Conservation (phyloP, 2,888 invertebrate genomes). For the Silvanus unidentatus region DNA sequence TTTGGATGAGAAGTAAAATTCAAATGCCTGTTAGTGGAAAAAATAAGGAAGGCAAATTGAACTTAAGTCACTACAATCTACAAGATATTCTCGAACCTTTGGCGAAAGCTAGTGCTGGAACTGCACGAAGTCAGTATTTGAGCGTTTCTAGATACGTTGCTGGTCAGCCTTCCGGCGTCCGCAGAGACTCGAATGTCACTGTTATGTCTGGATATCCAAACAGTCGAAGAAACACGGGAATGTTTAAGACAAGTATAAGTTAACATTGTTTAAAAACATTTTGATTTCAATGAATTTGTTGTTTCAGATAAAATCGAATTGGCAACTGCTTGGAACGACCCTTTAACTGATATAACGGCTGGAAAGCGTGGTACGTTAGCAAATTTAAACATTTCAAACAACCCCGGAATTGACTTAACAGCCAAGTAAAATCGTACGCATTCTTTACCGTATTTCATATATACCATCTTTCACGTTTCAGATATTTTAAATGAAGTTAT, state of each 20-base stretch:
- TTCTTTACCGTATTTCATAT: not conserved
- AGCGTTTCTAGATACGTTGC: slow-evolving; percentile 75
- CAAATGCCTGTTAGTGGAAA: slow-evolving; percentile 27
- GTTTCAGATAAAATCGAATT: slow-evolving; percentile 29
- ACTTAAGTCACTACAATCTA: slow-evolving; percentile 48
- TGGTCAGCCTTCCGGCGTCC: slow-evolving; percentile 47
- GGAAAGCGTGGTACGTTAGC: slow-evolving; percentile 31
- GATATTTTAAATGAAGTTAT: slow-evolving; percentile 23
- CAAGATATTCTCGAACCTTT: slow-evolving; percentile 44
- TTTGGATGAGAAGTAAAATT: slow-evolving; percentile 36
- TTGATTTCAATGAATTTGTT: not conserved
- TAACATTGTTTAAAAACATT: not conserved
- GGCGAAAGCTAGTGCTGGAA: slow-evolving; percentile 41
- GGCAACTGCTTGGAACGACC: slow-evolving; percentile 35
- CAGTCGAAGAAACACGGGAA: slow-evolving; percentile 28
- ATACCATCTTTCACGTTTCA: slow-evolving; percentile 14
- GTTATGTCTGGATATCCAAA: slow-evolving; percentile 25
- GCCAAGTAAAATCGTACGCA: slow-evolving; percentile 35
- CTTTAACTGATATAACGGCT: slow-evolving; percentile 29
- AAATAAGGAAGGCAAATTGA: slow-evolving; percentile 47
- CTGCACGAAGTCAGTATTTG: slow-evolving; percentile 69
- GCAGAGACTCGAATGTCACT: slow-evolving; percentile 34
- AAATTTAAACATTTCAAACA: slow-evolving; percentile 28
- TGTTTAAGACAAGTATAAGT: slow-evolving; percentile 22
- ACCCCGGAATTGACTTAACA: slow-evolving; percentile 33